Evolutionary conservation across 2,888 invertebrate species (phyloP).

Genomic region (Drosophila kanekoi): DNA sequence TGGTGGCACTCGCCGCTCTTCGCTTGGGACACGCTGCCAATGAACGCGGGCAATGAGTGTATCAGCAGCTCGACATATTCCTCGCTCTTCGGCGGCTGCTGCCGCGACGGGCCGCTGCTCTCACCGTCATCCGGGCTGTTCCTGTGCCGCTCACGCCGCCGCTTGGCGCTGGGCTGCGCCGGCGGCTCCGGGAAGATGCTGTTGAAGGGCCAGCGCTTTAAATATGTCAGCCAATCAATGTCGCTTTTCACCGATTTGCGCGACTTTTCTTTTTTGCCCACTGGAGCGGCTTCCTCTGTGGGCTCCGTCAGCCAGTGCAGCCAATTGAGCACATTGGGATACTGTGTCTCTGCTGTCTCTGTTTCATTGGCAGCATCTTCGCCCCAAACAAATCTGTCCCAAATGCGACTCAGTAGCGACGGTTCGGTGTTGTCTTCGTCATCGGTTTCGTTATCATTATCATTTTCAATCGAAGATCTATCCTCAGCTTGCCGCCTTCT

Average conservation of each 20-base stretch:
- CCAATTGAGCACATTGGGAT: slow-evolving; percentile 81
- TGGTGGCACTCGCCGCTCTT: slow-evolving; percentile 89
- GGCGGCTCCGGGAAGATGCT: slow-evolving; percentile 76
- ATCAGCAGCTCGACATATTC: slow-evolving; percentile 86
- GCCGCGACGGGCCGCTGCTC: slow-evolving; percentile 4
- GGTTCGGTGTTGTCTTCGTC: slow-evolving; percentile 51
- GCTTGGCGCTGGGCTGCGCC: neutral
- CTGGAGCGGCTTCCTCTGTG: slow-evolving; percentile 30
- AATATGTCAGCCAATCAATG: slow-evolving; percentile 75
- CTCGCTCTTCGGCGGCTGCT: slow-evolving; percentile 25
- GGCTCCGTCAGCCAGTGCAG: slow-evolving; percentile 73
- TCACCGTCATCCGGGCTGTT: slow-evolving; percentile 8
- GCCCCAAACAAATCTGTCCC: slow-evolving; percentile 40
- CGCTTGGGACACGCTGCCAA: slow-evolving; percentile 89
- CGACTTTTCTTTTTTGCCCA: slow-evolving; percentile 28
- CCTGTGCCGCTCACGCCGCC: slow-evolving; percentile 9
- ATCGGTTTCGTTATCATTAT: slow-evolving; percentile 11
- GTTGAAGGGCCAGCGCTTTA: slow-evolving; percentile 84
- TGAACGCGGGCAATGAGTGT: slow-evolving; percentile 89
- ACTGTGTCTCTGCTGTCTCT: slow-evolving; percentile 36
- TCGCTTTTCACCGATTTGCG: slow-evolving; percentile 43
- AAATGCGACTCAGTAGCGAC: slow-evolving; percentile 54
- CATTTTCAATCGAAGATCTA: neutral
- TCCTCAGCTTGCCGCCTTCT: neutral
- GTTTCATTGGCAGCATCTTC: slow-evolving; percentile 18